These are phyloP conservation scores for Syngnathus acus DNA, from an alignment of 2,797 vertebrate genomes.

Conservation along the genomic window DNA sequence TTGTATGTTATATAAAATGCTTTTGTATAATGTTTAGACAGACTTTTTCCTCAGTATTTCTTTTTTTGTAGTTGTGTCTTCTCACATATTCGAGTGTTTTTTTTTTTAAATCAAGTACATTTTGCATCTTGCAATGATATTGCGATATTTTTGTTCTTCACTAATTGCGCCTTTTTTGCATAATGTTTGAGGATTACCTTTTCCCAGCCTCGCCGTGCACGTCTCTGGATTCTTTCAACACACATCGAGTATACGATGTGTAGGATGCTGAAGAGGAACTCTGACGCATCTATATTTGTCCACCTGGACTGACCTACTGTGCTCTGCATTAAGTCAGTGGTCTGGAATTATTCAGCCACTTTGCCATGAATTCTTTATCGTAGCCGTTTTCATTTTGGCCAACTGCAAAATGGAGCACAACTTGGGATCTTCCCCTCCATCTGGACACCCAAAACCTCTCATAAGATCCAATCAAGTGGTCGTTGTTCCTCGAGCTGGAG, in stretches of 20 bases:
- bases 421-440: background rate
- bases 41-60: no score
- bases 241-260: background rate
- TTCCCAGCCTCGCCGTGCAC: background rate
- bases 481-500: conserved; percentile 23
- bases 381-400: conserved; percentile 38
- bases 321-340: conserved; percentile 41
- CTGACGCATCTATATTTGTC: conserved; percentile 32
- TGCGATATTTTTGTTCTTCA: background rate
- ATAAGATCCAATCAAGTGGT: background rate
- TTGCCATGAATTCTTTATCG: conserved; percentile 69
- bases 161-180: background rate
- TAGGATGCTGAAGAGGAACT: background rate
- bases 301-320: conserved; percentile 37
- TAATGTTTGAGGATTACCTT: background rate
- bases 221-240: background rate
- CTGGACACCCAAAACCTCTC: conserved; percentile 3
- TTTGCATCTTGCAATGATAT: background rate
- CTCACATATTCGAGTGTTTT: background rate
- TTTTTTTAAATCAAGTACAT: background rate
- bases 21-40: background rate
- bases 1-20: background rate
- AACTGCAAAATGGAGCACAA: conserved; percentile 45
- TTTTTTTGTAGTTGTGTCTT: no score
- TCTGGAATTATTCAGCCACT: conserved; percentile 65